phyloP scores from a whole-genome alignment of 2,888 invertebrate genomes.

The Tenthredo distinguenda region DNA sequence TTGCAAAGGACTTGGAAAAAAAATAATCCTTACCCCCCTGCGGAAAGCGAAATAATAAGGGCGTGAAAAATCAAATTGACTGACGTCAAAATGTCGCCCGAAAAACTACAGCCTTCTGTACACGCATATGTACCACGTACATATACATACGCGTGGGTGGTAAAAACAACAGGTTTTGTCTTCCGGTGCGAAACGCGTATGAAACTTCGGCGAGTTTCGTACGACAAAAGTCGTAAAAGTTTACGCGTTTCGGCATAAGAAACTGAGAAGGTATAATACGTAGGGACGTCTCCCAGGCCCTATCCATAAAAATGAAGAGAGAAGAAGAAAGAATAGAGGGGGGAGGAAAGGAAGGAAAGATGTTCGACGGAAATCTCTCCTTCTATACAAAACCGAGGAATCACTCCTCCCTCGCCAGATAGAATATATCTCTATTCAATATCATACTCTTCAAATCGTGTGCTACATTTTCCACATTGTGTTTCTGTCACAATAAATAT shows the following conservation, averaged over 20 bases:
- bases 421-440: slow-evolving; percentile 8
- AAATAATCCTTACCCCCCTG: neutral
- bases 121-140: neutral
- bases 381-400: neutral
- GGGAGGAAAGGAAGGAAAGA: neutral
- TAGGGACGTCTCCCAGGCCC: neutral
- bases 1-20: too few species aligned
- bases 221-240: slow-evolving; percentile 29
- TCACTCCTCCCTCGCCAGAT: neutral
- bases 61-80: neutral
- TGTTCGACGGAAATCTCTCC: neutral
- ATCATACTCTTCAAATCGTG: slow-evolving; percentile 2
- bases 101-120: neutral
- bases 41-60: neutral
- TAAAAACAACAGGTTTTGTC: slow-evolving; percentile 19
- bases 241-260: neutral
- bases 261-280: slow-evolving; percentile 10
- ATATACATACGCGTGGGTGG: neutral
- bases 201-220: neutral
- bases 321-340: neutral
- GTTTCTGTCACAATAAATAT: neutral
- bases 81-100: neutral
- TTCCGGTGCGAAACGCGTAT: neutral
- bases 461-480: slow-evolving; percentile 12
- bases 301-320: neutral